Percentiles rank a stretch among this genome's conserved stretches.
These are phyloP conservation scores for Camptogramma bilineatum DNA, from an alignment of 2,888 invertebrate species.

Conservation along the genomic window DNA sequence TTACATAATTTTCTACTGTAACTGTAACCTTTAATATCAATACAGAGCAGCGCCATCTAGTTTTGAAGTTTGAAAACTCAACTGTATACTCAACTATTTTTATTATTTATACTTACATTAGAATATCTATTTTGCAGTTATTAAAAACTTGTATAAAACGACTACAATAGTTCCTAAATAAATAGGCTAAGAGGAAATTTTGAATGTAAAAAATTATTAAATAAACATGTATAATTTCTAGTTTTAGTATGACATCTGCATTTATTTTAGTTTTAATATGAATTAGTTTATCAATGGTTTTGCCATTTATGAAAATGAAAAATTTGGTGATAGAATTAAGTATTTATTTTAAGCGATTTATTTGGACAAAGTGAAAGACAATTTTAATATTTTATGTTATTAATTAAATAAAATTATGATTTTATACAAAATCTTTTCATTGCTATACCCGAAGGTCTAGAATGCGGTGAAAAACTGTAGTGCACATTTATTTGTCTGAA, in stretches of 20 bases:
- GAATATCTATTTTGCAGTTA: not conserved
- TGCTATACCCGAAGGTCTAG: not conserved
- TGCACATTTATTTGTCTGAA: too few relatives aligned
- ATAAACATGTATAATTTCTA: slow-evolving; percentile 12
- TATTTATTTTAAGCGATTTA: slow-evolving; percentile 26
- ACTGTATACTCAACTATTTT: too few relatives aligned
- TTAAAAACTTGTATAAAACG: slow-evolving; percentile 9
- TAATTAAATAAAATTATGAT: slow-evolving; percentile 25
- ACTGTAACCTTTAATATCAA: too few relatives aligned
- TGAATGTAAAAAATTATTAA: slow-evolving; percentile 6
- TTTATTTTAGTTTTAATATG: slow-evolving; percentile 49
- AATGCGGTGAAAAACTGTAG: too few relatives aligned
- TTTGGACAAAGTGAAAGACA: slow-evolving; percentile 23
- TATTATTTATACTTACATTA: not conserved
- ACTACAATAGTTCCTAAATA: slow-evolving; percentile 29
- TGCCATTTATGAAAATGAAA: slow-evolving; percentile 5
- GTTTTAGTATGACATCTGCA: slow-evolving; percentile 39
- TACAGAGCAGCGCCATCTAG: too few relatives aligned
- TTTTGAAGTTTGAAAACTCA: too few relatives aligned
- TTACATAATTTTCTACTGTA: too few relatives aligned
- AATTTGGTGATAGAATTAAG: slow-evolving; percentile 5
- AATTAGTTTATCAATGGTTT: slow-evolving; percentile 14
- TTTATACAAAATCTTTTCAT: slow-evolving; percentile 15
- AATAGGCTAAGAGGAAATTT: slow-evolving; percentile 17
- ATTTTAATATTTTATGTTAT: slow-evolving; percentile 23